These are phyloP conservation scores for Gracilinanus agilis DNA, from an alignment of 2,113 vertebrate genomes.

Conservation along the genomic window DNA sequence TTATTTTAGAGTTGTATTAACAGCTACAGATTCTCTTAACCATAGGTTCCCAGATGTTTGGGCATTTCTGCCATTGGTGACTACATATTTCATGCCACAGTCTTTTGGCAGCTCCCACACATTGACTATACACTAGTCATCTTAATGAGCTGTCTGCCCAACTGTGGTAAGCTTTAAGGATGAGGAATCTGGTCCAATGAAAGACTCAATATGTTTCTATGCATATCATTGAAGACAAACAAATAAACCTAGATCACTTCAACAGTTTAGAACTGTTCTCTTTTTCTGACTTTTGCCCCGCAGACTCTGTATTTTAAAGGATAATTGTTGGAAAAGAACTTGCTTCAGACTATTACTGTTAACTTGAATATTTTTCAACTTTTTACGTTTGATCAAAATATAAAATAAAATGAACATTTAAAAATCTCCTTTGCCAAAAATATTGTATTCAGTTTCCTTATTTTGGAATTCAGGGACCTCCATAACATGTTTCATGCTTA, in stretches of 20 bases:
- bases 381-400: background rate
- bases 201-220: slow-evolving; percentile 36
- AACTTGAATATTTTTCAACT: background rate
- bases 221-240: slow-evolving; percentile 28
- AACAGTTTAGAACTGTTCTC: slow-evolving; percentile 47
- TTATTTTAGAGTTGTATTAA: slow-evolving; percentile 23
- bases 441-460: background rate
- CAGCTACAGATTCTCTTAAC: slow-evolving; percentile 11
- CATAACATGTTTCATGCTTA: background rate
- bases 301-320: slow-evolving; percentile 31
- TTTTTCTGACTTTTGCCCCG: slow-evolving; percentile 21
- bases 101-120: slow-evolving; percentile 25
- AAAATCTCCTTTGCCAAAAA: background rate
- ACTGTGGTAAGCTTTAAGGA: background rate
- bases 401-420: background rate
- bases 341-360: background rate
- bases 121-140: slow-evolving; percentile 47
- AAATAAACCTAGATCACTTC: slow-evolving; percentile 46
- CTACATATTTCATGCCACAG: slow-evolving; percentile 52
- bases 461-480: background rate
- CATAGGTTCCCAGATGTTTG: slow-evolving; percentile 46
- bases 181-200: slow-evolving; percentile 23
- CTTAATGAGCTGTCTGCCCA: background rate
- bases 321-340: slow-evolving; percentile 18
- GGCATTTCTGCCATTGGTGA: slow-evolving; percentile 56